A percentile compares a stretch with the other conserved stretches of the same genome.
These are phyloP conservation scores for Gymnoscopelus microlampas DNA, from an alignment of 2,797 vertebrate species.

Conservation along the genomic window DNA sequence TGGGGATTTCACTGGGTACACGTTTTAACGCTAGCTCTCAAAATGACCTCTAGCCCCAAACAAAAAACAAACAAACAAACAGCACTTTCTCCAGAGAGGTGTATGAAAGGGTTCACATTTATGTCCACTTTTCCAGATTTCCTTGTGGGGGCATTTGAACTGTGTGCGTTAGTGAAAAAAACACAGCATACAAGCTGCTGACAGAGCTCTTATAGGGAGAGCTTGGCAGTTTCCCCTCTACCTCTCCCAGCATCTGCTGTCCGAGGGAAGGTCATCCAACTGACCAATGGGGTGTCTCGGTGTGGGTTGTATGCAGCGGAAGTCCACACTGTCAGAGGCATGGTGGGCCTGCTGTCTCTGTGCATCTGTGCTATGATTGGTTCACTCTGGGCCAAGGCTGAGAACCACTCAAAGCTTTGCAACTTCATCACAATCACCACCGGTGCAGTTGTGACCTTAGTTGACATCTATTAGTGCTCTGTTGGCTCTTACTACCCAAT, in stretches of 20 bases:
- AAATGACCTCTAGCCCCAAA: background rate
- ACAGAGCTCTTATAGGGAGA: conserved; percentile 67
- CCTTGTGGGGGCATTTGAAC: too few relatives aligned
- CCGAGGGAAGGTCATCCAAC: conserved; percentile 84
- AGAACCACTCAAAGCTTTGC: conserved; percentile 60
- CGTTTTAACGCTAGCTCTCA: background rate
- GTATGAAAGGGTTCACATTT: background rate
- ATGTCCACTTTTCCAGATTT: background rate
- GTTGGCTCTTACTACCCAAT: conserved; percentile 32
- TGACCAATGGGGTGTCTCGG: conserved; percentile 62
- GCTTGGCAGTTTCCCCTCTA: conserved; percentile 67
- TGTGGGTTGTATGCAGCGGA: conserved; percentile 67
- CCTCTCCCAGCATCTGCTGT: conserved; percentile 84
- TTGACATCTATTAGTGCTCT: conserved; percentile 50
- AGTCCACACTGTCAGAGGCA: conserved; percentile 63
- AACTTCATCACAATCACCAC: conserved; percentile 54
- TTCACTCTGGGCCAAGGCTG: conserved; percentile 44
- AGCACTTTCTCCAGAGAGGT: background rate
- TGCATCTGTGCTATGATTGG: conserved; percentile 72
- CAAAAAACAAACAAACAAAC: background rate
- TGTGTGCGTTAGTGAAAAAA: background rate
- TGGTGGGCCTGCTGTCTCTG: conserved; percentile 66
- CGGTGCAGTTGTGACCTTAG: conserved; percentile 25
- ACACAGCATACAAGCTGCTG: conserved; percentile 41
- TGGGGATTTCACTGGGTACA: background rate